These are phyloP conservation scores for Ypsolopha scabrella DNA, from an alignment of 2,888 invertebrate species.

Conservation along the genomic window DNA sequence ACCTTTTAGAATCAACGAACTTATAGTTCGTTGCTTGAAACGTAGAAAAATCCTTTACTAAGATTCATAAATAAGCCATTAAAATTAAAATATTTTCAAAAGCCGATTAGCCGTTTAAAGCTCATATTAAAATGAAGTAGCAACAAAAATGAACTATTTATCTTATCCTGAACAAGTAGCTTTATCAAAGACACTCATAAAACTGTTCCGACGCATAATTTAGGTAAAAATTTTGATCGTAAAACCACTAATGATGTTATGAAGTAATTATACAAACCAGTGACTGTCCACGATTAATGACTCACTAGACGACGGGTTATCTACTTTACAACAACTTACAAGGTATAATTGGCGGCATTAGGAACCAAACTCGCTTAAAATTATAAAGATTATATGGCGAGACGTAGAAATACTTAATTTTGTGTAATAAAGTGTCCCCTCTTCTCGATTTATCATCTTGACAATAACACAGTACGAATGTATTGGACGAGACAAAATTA, in stretches of 20 bases:
- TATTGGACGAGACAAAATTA: slow-evolving; percentile 47
- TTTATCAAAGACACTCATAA: slow-evolving; percentile 19
- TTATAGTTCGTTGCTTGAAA: no score
- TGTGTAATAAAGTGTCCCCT: slow-evolving; percentile 31
- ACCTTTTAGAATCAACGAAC: no score
- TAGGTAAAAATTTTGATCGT: slow-evolving; percentile 12
- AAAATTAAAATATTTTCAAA: no score
- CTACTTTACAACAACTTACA: slow-evolving; percentile 11
- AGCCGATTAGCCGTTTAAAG: no score
- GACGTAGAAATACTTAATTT: slow-evolving; percentile 20
- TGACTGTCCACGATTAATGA: slow-evolving; percentile 15
- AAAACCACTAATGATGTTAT: slow-evolving; percentile 34
- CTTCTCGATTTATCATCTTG: slow-evolving; percentile 44
- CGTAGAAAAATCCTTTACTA: no score
- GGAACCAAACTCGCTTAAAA: slow-evolving; percentile 8
- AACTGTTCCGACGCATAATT: slow-evolving; percentile 25
- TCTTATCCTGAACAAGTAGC: slow-evolving; percentile 34
- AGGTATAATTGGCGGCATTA: slow-evolving; percentile 15
- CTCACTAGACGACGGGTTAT: slow-evolving; percentile 13
- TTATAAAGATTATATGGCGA: neutral
- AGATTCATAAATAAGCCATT: no score
- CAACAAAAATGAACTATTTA: slow-evolving; percentile 24
- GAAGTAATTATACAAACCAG: slow-evolving; percentile 37
- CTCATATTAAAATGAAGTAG: neutral
- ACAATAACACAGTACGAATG: slow-evolving; percentile 44